Percentiles rank a stretch among this genome's conserved stretches.
phyloP scores from a whole-genome alignment of 2,113 vertebrate genomes.

The Corythoichthys haematopterus region DNA sequence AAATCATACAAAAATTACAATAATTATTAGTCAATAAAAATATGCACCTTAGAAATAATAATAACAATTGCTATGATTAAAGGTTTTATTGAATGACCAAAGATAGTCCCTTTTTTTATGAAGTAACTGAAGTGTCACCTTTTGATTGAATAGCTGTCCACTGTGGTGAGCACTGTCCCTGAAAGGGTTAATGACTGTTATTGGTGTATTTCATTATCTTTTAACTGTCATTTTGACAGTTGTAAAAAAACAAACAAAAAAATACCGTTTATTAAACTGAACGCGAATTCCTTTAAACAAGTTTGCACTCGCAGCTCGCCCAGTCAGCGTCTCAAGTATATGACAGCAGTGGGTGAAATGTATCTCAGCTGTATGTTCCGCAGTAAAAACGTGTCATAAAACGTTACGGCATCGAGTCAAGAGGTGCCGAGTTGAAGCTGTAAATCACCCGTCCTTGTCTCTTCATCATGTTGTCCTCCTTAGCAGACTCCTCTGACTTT shows the following conservation, averaged over 20 bases:
- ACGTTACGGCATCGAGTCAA: slow-evolving; percentile 48
- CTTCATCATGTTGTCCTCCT: slow-evolving; percentile 30
- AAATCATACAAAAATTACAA: too few relatives aligned
- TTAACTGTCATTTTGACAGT: not conserved
- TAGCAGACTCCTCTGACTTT: slow-evolving; percentile 20
- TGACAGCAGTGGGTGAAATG: slow-evolving; percentile 44
- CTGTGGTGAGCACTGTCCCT: too few relatives aligned
- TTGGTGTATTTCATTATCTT: not conserved
- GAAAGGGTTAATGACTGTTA: too few relatives aligned
- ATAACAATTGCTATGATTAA: too few relatives aligned
- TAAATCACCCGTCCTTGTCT: slow-evolving; percentile 51
- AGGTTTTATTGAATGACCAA: too few relatives aligned
- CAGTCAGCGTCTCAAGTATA: slow-evolving; percentile 19
- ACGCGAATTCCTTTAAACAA: not conserved
- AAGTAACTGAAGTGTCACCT: too few relatives aligned
- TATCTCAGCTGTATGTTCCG: slow-evolving; percentile 50
- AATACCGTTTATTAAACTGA: not conserved
- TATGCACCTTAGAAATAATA: too few relatives aligned
- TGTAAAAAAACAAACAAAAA: not conserved
- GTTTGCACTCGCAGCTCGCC: not conserved
- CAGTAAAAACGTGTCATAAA: slow-evolving; percentile 60
- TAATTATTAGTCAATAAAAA: too few relatives aligned
- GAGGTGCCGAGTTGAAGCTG: slow-evolving; percentile 22
- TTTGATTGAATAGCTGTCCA: too few relatives aligned
- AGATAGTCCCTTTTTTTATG: too few relatives aligned